A percentile compares a stretch with the other conserved stretches of the same genome.
Conservation (phyloP, 2,888 invertebrate genomes). For the Pseudoips prasinana region DNA sequence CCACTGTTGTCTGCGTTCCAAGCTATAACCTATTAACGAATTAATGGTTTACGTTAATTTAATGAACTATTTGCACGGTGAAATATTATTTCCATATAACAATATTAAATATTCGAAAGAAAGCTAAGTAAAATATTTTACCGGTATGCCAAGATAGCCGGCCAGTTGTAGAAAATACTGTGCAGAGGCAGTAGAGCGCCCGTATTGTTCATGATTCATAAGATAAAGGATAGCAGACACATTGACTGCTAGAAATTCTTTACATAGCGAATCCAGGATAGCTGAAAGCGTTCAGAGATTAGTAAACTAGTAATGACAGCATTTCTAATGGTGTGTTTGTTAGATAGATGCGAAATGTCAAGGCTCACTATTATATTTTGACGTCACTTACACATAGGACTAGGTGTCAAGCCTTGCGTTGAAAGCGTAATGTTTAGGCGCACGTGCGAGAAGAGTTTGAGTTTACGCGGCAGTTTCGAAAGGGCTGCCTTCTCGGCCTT, state of each 20-base stretch:
- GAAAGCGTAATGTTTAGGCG: constrained; percentile 86
- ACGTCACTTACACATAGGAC: constrained; percentile 86
- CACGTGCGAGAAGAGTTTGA: constrained; percentile 86
- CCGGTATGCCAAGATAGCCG: constrained; percentile 96
- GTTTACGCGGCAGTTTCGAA: constrained; percentile 84
- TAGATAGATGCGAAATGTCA: constrained; percentile 19
- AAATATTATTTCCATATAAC: neutral
- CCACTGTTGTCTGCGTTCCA: constrained; percentile 99
- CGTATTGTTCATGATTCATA: constrained; percentile 97
- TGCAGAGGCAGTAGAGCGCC: constrained; percentile 95
- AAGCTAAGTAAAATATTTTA: constrained; percentile 54
- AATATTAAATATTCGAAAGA: constrained; percentile 4
- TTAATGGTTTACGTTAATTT: constrained; percentile 3
- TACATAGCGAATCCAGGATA: constrained; percentile 93
- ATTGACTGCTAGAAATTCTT: constrained; percentile 93
- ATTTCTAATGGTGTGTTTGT: constrained; percentile 11
- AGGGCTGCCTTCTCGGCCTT: constrained; percentile 87
- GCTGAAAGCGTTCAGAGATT: constrained; percentile 83
- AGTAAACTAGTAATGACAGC: constrained; percentile 29
- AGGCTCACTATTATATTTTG: constrained; percentile 3
- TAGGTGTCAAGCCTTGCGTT: constrained; percentile 88
- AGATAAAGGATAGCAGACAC: constrained; percentile 96
- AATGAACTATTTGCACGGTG: neutral
- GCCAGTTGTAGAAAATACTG: constrained; percentile 97
- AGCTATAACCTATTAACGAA: constrained; percentile 86